Conservation (phyloP, 2,888 invertebrate species). For the Parnassius orleans region DNA sequence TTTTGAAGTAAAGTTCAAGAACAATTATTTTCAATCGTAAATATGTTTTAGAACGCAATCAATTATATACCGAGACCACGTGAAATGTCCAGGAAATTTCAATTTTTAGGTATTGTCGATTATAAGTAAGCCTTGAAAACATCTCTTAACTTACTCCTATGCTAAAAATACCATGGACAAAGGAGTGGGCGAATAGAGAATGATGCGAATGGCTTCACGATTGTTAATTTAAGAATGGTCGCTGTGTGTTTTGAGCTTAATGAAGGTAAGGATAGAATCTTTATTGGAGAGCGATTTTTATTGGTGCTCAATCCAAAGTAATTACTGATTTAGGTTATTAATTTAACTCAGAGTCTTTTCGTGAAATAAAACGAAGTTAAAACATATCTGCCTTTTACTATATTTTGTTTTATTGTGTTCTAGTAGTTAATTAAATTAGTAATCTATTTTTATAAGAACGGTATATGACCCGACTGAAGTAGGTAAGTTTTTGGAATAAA, state of each 20-base stretch:
- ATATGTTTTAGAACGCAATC: too few relatives aligned
- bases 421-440: too few relatives aligned
- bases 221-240: constrained; percentile 68
- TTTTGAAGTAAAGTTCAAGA: too few relatives aligned
- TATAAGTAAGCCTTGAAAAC: constrained; percentile 8
- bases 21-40: too few relatives aligned
- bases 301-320: constrained; percentile 15
- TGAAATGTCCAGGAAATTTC: neutral
- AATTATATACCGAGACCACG: too few relatives aligned
- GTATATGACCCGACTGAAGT: too few relatives aligned
- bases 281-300: constrained; percentile 43
- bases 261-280: constrained; percentile 57
- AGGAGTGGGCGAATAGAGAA: constrained; percentile 71
- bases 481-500: too few relatives aligned
- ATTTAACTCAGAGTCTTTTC: constrained; percentile 2
- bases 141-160: constrained; percentile 42
- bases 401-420: too few relatives aligned
- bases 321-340: constrained; percentile 23
- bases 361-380: neutral
- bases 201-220: constrained; percentile 69
- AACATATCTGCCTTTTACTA: neutral
- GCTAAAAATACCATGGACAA: constrained; percentile 58
- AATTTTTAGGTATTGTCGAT: neutral
- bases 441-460: too few relatives aligned
- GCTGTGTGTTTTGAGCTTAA: constrained; percentile 55